Percentiles rank a stretch among this genome's conserved stretches.
Conservation (phyloP, 2,888 invertebrate species). For the Chironomus tentans region DNA sequence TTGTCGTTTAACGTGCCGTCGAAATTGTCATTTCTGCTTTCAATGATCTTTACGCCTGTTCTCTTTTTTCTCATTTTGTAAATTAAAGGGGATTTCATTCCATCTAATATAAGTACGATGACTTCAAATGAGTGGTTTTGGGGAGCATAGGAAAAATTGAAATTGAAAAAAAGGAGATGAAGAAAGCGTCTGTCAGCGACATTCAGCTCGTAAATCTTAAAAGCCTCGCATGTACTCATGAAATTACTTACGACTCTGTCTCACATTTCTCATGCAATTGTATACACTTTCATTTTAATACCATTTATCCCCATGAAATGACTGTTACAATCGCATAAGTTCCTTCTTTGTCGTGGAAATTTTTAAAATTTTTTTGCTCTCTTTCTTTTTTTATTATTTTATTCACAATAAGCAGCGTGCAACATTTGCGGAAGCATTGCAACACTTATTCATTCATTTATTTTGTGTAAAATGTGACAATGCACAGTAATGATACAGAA, state of each 20-base stretch:
- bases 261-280: neutral
- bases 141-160: neutral
- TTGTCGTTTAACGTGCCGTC: conserved; percentile 6
- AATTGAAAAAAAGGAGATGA: neutral
- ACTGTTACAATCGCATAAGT: neutral
- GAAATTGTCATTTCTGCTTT: conserved; percentile 16
- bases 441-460: no score
- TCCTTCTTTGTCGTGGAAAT: neutral
- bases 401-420: no score
- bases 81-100: neutral
- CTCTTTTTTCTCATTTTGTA: neutral
- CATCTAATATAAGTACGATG: neutral
- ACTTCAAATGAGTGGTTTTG: neutral
- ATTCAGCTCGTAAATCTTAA: conserved; percentile 14
- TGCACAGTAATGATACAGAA: no score
- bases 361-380: neutral
- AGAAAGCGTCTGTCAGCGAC: conserved; percentile 15
- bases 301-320: neutral
- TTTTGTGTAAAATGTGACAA: no score
- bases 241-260: conserved; percentile 5
- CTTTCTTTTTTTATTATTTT: no score
- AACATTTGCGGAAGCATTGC: neutral
- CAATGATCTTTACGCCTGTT: neutral
- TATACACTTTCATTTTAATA: neutral
- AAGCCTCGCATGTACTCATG: conserved; percentile 5